Evolutionary conservation across 2,888 invertebrate genomes (phyloP).

Genomic region (Ramazzottius varieornatus): DNA sequence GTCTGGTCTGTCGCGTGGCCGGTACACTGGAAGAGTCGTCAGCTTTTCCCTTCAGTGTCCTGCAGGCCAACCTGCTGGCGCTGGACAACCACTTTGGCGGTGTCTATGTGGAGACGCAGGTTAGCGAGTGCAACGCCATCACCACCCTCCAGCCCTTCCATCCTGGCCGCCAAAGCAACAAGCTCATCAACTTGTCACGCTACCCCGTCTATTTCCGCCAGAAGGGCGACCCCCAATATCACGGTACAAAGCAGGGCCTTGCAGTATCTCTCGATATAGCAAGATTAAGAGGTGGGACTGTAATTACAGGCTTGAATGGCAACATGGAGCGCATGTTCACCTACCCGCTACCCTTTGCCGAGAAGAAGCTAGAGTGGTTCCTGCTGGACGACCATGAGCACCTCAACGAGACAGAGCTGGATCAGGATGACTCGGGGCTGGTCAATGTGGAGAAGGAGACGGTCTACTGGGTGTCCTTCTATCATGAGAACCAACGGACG

Average conservation of each 20-base stretch:
- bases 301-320: too few species aligned
- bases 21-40: neutral
- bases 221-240: neutral
- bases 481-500: neutral
- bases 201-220: neutral
- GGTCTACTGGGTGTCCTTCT: neutral
- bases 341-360: neutral
- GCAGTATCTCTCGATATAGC: too few species aligned
- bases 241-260: too few species aligned
- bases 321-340: neutral
- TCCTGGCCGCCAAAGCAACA: neutral
- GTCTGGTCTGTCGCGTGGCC: neutral
- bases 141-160: neutral
- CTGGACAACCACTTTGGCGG: neutral
- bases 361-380: neutral
- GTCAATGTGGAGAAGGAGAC: neutral
- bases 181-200: neutral
- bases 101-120: neutral
- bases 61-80: neutral
- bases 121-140: slow-evolving; percentile 4
- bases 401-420: neutral
- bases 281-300: too few species aligned
- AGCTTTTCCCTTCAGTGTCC: neutral
- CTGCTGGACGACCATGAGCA: neutral
- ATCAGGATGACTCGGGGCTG: neutral